Conservation (phyloP, 92 coral and sea anemone genomes). For the Isaurus tuberculatus region DNA sequence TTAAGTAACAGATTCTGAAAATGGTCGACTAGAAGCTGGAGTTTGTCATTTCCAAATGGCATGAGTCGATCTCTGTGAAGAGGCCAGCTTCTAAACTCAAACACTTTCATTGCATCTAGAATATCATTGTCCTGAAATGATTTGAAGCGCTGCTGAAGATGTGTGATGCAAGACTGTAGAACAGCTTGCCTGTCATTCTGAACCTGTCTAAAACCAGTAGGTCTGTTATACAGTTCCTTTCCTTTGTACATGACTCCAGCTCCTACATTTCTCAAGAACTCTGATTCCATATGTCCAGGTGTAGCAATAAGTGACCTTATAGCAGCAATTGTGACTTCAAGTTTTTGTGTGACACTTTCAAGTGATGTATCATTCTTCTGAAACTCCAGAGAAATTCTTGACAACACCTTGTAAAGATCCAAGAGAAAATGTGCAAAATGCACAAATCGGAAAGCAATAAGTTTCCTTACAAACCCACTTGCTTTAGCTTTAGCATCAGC, state of each 20-base stretch:
- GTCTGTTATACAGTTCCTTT: constrained; percentile 34
- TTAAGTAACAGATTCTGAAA: constrained; percentile 40
- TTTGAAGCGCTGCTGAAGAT: constrained; percentile 46
- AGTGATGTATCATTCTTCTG: constrained; percentile 61
- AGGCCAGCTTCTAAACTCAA: constrained; percentile 48
- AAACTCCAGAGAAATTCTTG: constrained; percentile 57
- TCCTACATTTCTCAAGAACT: constrained; percentile 29
- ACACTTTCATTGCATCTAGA: constrained; percentile 32
- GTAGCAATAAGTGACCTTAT: constrained; percentile 45
- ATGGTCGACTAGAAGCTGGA: constrained; percentile 35
- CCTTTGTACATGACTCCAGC: constrained; percentile 44
- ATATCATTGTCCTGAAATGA: constrained; percentile 38
- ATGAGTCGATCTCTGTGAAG: constrained; percentile 41
- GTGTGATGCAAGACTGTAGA: constrained; percentile 42
- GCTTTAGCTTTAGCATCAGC: constrained; percentile 56
- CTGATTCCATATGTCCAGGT: constrained; percentile 50
- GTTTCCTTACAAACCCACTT: constrained; percentile 56
- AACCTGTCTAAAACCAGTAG: constrained; percentile 37
- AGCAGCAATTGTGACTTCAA: constrained; percentile 42
- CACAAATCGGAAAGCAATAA: constrained; percentile 55
- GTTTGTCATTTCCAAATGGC: constrained; percentile 47
- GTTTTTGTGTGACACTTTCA: constrained; percentile 58
- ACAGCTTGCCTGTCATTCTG: constrained; percentile 34
- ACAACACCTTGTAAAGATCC: constrained; percentile 63
- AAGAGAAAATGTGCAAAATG: constrained; percentile 55